Evolutionary conservation across 1,140 invertebrate species (phyloP), one percentile per base, ranked within the genome.

Genomic region (Drosophila erecta): DNA sequence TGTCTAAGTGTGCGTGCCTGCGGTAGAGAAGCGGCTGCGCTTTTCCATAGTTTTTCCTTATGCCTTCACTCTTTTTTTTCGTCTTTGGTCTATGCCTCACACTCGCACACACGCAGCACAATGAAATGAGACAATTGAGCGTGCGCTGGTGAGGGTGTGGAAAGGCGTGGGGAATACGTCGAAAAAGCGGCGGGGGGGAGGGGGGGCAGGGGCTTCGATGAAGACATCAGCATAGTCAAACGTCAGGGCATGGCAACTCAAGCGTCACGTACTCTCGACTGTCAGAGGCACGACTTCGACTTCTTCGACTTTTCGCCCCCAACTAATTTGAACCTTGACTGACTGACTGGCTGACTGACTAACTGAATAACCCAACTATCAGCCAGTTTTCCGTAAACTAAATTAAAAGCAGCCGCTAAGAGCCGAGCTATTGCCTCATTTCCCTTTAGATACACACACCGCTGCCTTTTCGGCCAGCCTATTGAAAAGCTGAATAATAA

Each of bases 51-150:
- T 79, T 79, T 70, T 69, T 69, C 17, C 62, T 27, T 56, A 70
- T 70, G 17, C 33, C 41, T 47, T 24, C 10, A 33, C 50, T 66
- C 44, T 24, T 53, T 14, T 46, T 15, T 47, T 47, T 8, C 47
- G 12, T 41, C 15, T 38, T 33, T 43, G 33, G 27, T 35, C 11
- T 51, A 51, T 30, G 22, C 24, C 37, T 17, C 41, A 35, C n/a
- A 4, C 51, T 20, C 49, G 33, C 46, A 46, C 61, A 67, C 49
- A 46, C 4, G 59, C 61, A 74, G 38, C 50, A 74, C 61, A 76
- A 76, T 76, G 74, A 76, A 76, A 76, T 71, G 78, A 77, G 78
- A 85, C 81, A 85, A 85, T 85, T 81, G 81, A 74, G 74, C 53
- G 54, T 69, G 62, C 17, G 46, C 51, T 15, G 35, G 33, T 24